A percentile compares a stretch with the other conserved stretches of the same genome.
Conservation (phyloP, 2,888 invertebrate genomes). For the Psylliodes chrysocephalus region DNA sequence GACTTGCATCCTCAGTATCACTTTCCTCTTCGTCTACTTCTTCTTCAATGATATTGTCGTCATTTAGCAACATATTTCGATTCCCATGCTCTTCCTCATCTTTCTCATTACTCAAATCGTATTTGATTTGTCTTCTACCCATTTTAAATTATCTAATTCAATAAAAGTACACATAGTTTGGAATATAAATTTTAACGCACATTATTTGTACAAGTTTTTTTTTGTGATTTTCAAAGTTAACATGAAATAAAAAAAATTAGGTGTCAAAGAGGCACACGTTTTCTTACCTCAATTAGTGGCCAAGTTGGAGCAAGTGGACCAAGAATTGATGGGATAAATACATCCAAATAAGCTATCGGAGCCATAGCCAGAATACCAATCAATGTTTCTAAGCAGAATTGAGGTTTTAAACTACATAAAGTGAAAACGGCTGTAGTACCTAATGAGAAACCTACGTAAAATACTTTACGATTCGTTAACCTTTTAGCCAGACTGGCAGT, state of each 20-base stretch:
- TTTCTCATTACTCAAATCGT: no score
- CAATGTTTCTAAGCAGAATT: conserved; percentile 21
- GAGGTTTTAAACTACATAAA: conserved; percentile 23
- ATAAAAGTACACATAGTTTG: no score
- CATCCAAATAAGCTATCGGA: conserved; percentile 23
- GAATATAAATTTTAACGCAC: no score
- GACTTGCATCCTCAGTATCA: no score
- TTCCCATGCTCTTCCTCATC: no score
- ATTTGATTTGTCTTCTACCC: no score
- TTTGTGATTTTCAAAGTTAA: neutral
- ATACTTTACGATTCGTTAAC: conserved; percentile 22
- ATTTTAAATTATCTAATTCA: no score
- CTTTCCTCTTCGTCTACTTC: no score
- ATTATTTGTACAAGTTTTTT: no score
- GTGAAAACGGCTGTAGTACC: conserved; percentile 33
- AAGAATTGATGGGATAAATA: neutral
- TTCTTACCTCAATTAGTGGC: conserved; percentile 1
- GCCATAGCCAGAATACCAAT: conserved; percentile 29
- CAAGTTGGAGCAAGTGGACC: neutral
- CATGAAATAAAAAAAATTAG: neutral
- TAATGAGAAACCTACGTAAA: conserved; percentile 39
- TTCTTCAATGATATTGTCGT: no score
- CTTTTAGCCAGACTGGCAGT: conserved; percentile 21
- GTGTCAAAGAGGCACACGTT: no score
- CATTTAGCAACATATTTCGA: no score